Evolutionary conservation across 2,888 invertebrate genomes (phyloP).

Genomic region (Amiota mariae): DNA sequence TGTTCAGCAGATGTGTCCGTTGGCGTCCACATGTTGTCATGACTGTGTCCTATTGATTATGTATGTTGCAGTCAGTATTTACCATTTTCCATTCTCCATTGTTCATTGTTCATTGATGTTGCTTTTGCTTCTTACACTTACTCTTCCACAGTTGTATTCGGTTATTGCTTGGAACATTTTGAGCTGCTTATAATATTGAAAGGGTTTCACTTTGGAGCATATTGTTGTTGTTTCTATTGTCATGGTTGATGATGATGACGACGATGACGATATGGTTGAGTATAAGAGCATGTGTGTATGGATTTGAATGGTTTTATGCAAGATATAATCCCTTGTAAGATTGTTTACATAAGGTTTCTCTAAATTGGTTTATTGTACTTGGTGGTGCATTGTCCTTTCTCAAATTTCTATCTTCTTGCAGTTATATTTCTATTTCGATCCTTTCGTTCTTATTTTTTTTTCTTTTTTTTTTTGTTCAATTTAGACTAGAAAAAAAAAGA

Average conservation of each 20-base stretch:
- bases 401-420: background rate
- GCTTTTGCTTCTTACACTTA: too few relatives aligned
- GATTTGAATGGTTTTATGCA: constrained; percentile 31
- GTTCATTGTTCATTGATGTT: too few relatives aligned
- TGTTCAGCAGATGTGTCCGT: too few relatives aligned
- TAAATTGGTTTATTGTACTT: constrained; percentile 64
- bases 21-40: too few relatives aligned
- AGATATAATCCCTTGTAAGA: constrained; percentile 59
- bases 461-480: background rate
- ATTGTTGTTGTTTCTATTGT: background rate
- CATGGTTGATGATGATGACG: too few relatives aligned
- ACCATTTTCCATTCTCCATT: too few relatives aligned
- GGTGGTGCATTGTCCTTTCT: background rate
- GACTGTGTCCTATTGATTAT: too few relatives aligned
- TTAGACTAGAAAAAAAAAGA: background rate
- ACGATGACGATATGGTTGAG: too few relatives aligned
- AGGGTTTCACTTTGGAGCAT: background rate
- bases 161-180: background rate
- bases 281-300: constrained; percentile 12
- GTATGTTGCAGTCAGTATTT: too few relatives aligned
- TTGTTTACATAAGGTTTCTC: constrained; percentile 64
- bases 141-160: too few relatives aligned
- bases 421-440: background rate
- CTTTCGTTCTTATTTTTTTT: background rate
- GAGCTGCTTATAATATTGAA: background rate